Base-by-base conservation (phyloP, 2,797 vertebrate species). In the Hipposideros larvatus region DNA sequence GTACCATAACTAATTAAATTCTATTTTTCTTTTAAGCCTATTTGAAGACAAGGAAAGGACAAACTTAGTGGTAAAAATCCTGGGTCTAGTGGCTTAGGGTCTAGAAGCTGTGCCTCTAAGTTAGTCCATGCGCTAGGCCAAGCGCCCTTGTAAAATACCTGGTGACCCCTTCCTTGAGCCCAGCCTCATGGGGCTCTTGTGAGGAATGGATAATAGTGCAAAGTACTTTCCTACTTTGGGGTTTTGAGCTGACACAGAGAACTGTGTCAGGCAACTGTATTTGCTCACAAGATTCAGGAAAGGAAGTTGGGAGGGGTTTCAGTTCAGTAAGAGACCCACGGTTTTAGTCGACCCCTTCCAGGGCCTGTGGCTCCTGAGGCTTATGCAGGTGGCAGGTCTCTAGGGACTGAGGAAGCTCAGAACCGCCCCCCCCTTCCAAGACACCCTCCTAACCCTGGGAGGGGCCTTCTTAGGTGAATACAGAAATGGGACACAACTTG, bases 11-110 rank as follows among this genome's bases (percentile, higher is more conserved):
- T 90, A 43, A 75, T 87, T 43, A 31, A 75, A 43, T 63, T 65
- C 18, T 65, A 24, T 43, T 86, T 84, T 93, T 53, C 31, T 84
- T 77, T 87, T 63, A 92, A 88, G 55, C 14, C 13, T 87, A 73
- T 51, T 82, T 88, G 51, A 85, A 90, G 41, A 85, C 14, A 84
- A 87, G 82, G 18, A 79, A 74, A 51, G 19, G 77, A 55, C 31
- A 86, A 31, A 92, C 34, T 37, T n/a, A 55, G 28, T 61, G 28
- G 48, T 61, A 3, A 65, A 84, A 91, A 59, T 74, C 21, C 68
- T 65, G 53, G 53, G 53, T 55, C 53, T 55, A 18, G 53, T 21
- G 48, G 43, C 43, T 19, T 37, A 16, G 41, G 4, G 34, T 61
- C 75, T 68, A 80, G 51, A 63, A 41, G 16, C 3, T 74, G 16